Evolutionary conservation across 2,113 vertebrate species (phyloP), one percentile per base, ranked within the genome.

Genomic region (Cariama cristata): DNA sequence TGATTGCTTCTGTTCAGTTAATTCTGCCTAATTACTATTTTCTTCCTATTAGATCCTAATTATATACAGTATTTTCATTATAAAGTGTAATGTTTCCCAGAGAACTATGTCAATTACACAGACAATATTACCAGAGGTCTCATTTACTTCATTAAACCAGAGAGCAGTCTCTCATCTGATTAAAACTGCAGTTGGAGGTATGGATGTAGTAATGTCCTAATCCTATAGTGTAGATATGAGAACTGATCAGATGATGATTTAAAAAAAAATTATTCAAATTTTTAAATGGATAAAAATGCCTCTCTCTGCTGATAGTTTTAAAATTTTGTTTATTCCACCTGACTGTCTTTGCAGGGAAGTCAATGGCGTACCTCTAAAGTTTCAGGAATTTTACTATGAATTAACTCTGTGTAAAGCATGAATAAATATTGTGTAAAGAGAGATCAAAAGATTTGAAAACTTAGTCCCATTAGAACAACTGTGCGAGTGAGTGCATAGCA

Each of bases 61-160:
- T 98, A 98, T 98, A 98, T 98, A 98, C 98, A 98, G 98, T 98
- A 98, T 98, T 98, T 98, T 98, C 98, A 98, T 98, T 98, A 98
- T 98, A 97, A 98, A 98, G 96, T 95, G 69, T 98, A 98, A 98
- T 98, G 98, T 98, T 98, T 98, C 98, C 98, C 98, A 96, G 96
- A 98, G 98, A 98, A 98, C 98, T 97, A 91, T 98, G 98, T 98
- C 98, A 98, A 98, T 98, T 98, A 98, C 95, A 92, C 83, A 97
- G 97, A 94, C 96, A 75, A 97, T 98, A 98, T 98, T 98, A 98
- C 98, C 85, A 1, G 69, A 97, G 98, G 97, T 98, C 98, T 98
- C 97, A 97, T 98, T 98, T 98, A 98, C 97, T 96, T 98, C 98
- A 98, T 98, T 98, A 98, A 98, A 97, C 79, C 86, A 91, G 87